Conservation (phyloP, 2,113 vertebrate genomes). For the Ia io region DNA sequence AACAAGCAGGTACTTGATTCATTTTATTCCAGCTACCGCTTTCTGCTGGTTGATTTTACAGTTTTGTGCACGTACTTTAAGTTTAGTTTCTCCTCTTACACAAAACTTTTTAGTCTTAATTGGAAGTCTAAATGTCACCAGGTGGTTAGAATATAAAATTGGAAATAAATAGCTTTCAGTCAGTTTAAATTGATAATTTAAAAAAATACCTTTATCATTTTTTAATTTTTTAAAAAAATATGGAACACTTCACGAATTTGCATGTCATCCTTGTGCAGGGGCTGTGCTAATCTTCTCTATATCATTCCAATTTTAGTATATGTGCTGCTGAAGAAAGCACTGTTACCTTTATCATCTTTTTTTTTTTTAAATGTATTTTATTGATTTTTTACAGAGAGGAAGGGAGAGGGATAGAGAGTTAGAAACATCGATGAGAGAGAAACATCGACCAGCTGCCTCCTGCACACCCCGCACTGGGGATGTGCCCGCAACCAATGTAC, state of each 20-base stretch:
- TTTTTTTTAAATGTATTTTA: no score
- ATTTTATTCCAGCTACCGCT: neutral
- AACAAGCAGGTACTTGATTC: constrained; percentile 93
- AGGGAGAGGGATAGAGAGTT: no score
- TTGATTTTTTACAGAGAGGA: no score
- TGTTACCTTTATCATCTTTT: neutral
- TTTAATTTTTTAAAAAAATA: neutral
- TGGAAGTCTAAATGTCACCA: neutral
- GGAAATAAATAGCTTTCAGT: neutral
- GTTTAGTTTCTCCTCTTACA: neutral
- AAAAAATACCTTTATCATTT: neutral
- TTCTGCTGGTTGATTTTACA: neutral
- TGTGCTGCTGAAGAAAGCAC: no score
- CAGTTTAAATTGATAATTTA: neutral
- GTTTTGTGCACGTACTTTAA: neutral
- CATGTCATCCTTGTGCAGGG: no score
- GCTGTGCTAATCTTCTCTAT: no score
- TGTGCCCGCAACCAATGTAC: no score
- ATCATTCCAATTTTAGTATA: no score
- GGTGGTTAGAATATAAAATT: neutral
- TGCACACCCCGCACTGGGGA: no score
- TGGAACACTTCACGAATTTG: no score
- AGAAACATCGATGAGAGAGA: no score
- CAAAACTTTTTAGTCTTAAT: neutral
- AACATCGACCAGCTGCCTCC: no score